phyloP scores from a whole-genome alignment of 2,797 vertebrate genomes.

The Poecilia gillii region DNA sequence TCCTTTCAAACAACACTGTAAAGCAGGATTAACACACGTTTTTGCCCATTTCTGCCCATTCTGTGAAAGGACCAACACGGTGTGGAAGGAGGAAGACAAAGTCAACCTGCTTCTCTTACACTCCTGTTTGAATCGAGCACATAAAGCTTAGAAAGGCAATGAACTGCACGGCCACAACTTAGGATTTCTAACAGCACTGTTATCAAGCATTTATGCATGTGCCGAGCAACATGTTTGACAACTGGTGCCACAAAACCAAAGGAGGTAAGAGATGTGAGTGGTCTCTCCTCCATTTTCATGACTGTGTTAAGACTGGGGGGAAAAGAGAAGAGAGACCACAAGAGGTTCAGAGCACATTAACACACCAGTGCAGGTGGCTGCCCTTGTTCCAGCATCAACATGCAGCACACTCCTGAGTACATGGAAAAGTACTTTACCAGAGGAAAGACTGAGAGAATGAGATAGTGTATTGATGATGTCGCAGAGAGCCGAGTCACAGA shows the following conservation, averaged over 20 bases:
- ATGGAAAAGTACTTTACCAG: conserved; percentile 47
- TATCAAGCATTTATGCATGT: conserved; percentile 5
- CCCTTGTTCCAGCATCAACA: conserved; percentile 29
- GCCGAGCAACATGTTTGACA: conserved; percentile 4
- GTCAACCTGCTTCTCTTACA: not conserved
- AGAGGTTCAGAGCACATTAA: conserved; percentile 29
- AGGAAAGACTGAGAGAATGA: conserved; percentile 32
- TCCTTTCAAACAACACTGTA: not conserved
- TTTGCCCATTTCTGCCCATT: not conserved
- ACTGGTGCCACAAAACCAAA: conserved; percentile 15
- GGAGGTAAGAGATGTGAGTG: conserved; percentile 20
- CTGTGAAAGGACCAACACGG: not conserved
- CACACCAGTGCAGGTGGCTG: conserved; percentile 42
- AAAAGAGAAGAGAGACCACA: not conserved
- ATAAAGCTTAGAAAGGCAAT: not conserved
- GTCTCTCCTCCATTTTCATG: conserved; percentile 13
- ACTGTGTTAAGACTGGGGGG: conserved; percentile 8
- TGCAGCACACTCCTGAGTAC: conserved; percentile 34
- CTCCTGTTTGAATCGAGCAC: too few species aligned
- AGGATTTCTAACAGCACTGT: not conserved
- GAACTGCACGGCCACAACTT: not conserved
- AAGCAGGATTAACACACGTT: not conserved
- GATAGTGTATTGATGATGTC: conserved; percentile 36
- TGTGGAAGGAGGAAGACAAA: not conserved
- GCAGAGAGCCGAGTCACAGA: conserved; percentile 5